Base-by-base conservation (phyloP, 92 coral and sea anemone genomes). In the Scolanthus callimorphus region DNA sequence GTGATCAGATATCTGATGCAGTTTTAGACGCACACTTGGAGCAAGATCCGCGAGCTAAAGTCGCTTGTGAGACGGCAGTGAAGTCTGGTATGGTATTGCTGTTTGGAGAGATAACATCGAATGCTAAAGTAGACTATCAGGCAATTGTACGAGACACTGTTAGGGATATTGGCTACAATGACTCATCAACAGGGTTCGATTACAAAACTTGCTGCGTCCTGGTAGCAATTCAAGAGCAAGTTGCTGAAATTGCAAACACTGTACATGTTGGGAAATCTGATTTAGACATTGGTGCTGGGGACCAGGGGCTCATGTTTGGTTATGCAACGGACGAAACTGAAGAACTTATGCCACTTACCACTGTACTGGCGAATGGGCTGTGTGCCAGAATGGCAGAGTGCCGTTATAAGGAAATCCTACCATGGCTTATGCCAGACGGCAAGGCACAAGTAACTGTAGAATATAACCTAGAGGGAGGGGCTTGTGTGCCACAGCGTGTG, bases 1-100 rank as follows among this genome's bases (percentile, higher is more conserved):
- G 96, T 51, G 96, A 88, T 75, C 96, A 88, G 44, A 73, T 88
- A 12, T 88, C 96, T 23, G 96, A 88, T 79, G 96, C 96, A 19
- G 76, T 88, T 71, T 64, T 88, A 28, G 96, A 88, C 43, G 96
- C 90, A 8, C 96, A 88, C 48, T 60, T 88, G 45, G 80, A 78
- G 3, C 86, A 83, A 37, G 96, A 88, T 37, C 90, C 91, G 1
- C 28, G 51, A 11, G 85, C 96, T 3, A 88, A 88, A 61, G 96
- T 88, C 11, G 96, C 96, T 0, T 88, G 96, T 48, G 96, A 88
- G 43, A 70, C 91, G 10, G 96, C 96, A 0, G 38, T 66, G 1
- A 88, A 88, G 39, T 83, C 90, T n/a, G 96, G 96, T 17, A 73
- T 88, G 90, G 59, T 88, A 1, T 54, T 88, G 37, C 66, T 85